phyloP scores from a whole-genome alignment of 1,140 invertebrate species.

The Drosophila tani region DNA sequence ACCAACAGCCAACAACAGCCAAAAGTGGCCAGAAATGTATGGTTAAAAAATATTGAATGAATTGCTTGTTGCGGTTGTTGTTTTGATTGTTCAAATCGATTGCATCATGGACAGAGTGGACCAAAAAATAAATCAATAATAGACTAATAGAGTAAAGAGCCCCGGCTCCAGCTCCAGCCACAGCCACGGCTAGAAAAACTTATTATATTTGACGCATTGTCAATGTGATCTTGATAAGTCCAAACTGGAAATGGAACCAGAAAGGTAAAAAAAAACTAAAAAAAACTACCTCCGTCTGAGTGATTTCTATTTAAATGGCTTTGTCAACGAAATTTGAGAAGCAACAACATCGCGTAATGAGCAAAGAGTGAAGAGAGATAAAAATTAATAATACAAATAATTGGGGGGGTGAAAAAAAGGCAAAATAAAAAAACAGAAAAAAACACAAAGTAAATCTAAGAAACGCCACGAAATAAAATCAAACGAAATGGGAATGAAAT shows the following conservation, averaged over 20 bases:
- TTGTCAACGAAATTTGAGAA: conserved; percentile 80
- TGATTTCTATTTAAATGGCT: conserved; percentile 83
- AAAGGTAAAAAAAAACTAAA: conserved; percentile 12
- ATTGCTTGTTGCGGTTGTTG: conserved; percentile 33
- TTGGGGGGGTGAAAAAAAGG: conserved; percentile 45
- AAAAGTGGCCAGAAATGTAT: conserved; percentile 1
- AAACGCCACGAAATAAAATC: conserved; percentile 36
- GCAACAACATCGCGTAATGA: conserved; percentile 72
- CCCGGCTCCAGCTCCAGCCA: conserved; percentile 20
- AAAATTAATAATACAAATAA: conserved; percentile 83
- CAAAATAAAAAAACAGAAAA: not conserved
- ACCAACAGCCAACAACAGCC: not conserved
- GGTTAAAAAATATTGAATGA: conserved; percentile 40
- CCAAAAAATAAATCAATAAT: conserved; percentile 63
- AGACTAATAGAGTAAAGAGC: conserved; percentile 74
- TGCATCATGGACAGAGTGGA: conserved; percentile 76
- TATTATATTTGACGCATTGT: conserved; percentile 84
- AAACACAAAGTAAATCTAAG: conserved; percentile 21
- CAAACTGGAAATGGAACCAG: conserved; percentile 53
- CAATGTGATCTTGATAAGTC: conserved; percentile 81
- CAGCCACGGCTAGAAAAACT: conserved; percentile 40
- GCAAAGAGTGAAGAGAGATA: conserved; percentile 83
- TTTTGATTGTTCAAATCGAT: conserved; percentile 65
- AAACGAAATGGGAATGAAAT: conserved; percentile 66
- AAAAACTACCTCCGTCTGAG: conserved; percentile 42